A percentile compares a stretch with the other conserved stretches of the same genome.
These are phyloP conservation scores for Schizaphis graminum DNA, from an alignment of 2,888 invertebrate genomes.

Conservation along the genomic window DNA sequence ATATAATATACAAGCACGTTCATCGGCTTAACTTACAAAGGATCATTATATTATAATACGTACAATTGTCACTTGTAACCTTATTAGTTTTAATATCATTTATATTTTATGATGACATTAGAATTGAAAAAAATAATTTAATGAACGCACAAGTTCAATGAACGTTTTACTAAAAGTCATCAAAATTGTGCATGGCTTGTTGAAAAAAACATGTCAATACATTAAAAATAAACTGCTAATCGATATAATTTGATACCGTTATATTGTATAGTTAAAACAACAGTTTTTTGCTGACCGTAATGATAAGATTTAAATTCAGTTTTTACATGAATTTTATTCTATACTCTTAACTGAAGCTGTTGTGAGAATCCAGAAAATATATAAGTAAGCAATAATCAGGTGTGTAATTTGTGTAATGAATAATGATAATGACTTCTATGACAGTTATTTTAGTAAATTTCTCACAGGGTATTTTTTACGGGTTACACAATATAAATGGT, in stretches of 20 bases:
- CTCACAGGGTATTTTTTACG: neutral
- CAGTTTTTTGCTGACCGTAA: neutral
- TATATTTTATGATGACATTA: neutral
- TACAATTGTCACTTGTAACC: neutral
- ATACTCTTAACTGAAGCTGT: neutral
- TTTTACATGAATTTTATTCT: neutral
- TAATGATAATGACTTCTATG: neutral
- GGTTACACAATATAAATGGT: neutral
- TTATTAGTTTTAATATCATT: constrained; percentile 5
- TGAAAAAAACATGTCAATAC: neutral
- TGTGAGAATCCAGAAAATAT: neutral
- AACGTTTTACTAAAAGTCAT: neutral
- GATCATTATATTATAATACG: neutral
- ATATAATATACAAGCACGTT: neutral
- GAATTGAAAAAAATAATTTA: neutral
- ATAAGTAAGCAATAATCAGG: neutral
- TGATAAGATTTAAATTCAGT: neutral
- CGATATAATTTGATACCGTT: neutral
- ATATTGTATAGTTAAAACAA: neutral
- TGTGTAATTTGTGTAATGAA: too few relatives aligned
- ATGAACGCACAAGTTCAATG: neutral
- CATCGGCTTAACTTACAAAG: neutral
- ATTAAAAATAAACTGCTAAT: neutral
- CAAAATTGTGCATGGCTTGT: neutral
- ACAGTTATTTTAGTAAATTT: neutral